Evolutionary conservation across 2,113 vertebrate genomes (phyloP).

Genomic region (Marcusenius ussheri): DNA sequence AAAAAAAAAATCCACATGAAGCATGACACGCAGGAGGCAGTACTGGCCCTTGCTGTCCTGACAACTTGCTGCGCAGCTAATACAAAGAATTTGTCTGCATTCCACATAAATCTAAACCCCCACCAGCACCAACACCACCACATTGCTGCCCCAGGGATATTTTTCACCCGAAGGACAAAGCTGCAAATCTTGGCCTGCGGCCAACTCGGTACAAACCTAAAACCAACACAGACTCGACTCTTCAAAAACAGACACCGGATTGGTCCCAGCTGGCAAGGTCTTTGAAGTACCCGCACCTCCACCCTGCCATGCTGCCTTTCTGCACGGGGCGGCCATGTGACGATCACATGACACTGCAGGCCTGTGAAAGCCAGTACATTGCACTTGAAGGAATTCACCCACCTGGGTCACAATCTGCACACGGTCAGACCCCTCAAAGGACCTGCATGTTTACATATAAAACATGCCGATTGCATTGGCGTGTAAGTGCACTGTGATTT

Average conservation of each 20-base stretch:
- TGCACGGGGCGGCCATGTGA: background rate
- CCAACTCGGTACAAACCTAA: background rate
- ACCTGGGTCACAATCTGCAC: background rate
- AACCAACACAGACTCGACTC: background rate
- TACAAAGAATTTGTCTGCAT: constrained; percentile 49
- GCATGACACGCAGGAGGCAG: background rate
- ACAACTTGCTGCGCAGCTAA: constrained; percentile 25
- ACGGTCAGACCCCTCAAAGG: background rate
- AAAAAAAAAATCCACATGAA: background rate
- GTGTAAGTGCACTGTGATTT: background rate
- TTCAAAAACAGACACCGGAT: background rate
- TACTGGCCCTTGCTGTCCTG: background rate
- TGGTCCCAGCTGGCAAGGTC: background rate
- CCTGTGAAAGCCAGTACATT: background rate
- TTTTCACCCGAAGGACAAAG: background rate
- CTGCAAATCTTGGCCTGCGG: background rate
- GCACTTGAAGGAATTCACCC: background rate
- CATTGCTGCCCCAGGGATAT: background rate
- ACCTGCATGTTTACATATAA: background rate
- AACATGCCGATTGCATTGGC: background rate
- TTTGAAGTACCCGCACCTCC: no score
- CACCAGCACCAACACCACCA: background rate
- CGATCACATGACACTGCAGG: background rate
- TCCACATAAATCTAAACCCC: constrained; percentile 28
- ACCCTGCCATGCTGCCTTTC: background rate